Base-by-base conservation (phyloP, 2,797 vertebrate genomes). In the Schizothorax lantsangensis region DNA sequence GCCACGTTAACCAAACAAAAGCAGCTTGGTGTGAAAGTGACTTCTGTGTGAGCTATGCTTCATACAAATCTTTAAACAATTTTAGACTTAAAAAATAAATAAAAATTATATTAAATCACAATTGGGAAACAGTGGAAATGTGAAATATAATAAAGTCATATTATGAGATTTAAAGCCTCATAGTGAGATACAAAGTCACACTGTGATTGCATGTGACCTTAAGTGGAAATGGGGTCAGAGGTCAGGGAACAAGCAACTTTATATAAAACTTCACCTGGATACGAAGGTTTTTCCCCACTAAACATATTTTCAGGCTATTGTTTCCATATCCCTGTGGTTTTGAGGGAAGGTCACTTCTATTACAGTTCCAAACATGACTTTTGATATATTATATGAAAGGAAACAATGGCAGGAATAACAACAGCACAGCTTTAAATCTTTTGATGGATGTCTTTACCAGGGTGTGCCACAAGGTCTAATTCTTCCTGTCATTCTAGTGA, bases 401-500 rank as follows among this genome's bases (percentile, higher is more conserved):
- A 84, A 90, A 89, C 69, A 89, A 86, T 83, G 78, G 49, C 62
- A 77, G 79, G 36, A 86, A 81, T 54, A 78, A 23, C 3, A 40
- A 59, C 43, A 59, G 47, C 57, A 85, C 75, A 59, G 84, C 2
- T 0, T 64, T 64, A 62, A 62, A 59, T 66, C 54, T 72, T 26
- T 43, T 81, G 33, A 87, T 68, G n/a, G 83, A 84, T 86, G 79
- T 47, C 21, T 73, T 54, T 14, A 54, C 81, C 62, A 49, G 80
- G 78, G 11, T 75, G 77, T 66, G 69, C 57, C 47, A 38, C 66
- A 36, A 4, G 15, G 59, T 36, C 33, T 36, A n/a, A 82, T 83
- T 62, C 86, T 87, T 90, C 86, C 88, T 89, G 83, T 74, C 72
- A 87, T 88, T 90, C 85, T 83, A n/a, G 12, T 71, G 38, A 45